Conservation (phyloP, 2,797 vertebrate genomes). For the Uromys caudimaculatus region DNA sequence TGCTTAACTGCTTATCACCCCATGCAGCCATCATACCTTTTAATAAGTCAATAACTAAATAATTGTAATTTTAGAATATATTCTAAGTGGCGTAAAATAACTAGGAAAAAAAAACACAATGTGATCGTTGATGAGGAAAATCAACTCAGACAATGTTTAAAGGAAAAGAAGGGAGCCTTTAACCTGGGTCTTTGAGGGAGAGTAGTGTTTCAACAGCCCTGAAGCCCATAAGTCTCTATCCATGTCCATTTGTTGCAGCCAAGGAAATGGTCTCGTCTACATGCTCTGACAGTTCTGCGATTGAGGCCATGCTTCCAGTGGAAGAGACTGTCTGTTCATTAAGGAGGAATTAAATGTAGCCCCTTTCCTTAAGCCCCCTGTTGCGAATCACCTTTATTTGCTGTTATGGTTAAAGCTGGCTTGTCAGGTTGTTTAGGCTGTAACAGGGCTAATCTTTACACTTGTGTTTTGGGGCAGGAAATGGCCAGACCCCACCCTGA, state of each 20-base stretch:
- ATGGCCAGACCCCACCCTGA: constrained; percentile 79
- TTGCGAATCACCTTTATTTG: constrained; percentile 85
- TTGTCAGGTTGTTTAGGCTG: constrained; percentile 83
- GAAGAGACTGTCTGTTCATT: constrained; percentile 83
- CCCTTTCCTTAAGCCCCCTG: constrained; percentile 78
- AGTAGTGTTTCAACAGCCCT: constrained; percentile 61
- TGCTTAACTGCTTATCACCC: not conserved
- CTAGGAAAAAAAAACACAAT: constrained; percentile 43
- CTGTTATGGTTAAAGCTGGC: constrained; percentile 81
- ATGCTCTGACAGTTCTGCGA: not conserved
- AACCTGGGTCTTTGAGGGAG: constrained; percentile 32
- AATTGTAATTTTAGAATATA: not conserved
- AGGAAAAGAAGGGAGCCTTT: not conserved
- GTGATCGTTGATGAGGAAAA: constrained; percentile 36
- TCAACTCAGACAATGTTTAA: not conserved
- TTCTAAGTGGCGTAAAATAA: constrained; percentile 29
- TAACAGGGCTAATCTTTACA: constrained; percentile 84
- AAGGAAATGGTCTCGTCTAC: constrained; percentile 45
- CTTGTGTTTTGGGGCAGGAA: constrained; percentile 84
- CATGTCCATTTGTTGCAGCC: constrained; percentile 42
- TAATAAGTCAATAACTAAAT: not conserved
- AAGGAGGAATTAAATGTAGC: constrained; percentile 83
- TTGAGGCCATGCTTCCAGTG: constrained; percentile 33
- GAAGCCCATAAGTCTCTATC: not conserved
- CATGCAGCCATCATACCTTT: not conserved